Evolutionary conservation across 2,888 invertebrate genomes (phyloP).

Genomic region (Acrobeloides nanus): DNA sequence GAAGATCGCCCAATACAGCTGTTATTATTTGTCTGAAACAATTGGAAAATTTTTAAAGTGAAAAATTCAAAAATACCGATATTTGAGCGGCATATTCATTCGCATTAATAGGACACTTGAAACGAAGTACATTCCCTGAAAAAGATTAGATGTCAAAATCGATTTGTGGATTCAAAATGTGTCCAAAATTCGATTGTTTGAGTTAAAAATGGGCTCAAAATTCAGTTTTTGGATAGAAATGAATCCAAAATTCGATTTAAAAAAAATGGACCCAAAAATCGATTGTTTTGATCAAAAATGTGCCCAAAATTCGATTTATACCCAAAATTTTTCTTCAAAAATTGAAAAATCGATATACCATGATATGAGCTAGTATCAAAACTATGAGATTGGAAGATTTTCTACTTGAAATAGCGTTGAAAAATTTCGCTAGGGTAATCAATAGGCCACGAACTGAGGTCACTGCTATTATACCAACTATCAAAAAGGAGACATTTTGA

Average conservation of each 20-base stretch:
- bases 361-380: conserved; percentile 87
- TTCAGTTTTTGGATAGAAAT: too few relatives aligned
- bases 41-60: neutral
- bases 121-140: conserved; percentile 94
- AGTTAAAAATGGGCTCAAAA: too few relatives aligned
- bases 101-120: conserved; percentile 91
- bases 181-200: neutral
- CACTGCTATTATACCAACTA: conserved; percentile 93
- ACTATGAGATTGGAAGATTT: conserved; percentile 98
- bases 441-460: conserved; percentile 92
- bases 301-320: neutral
- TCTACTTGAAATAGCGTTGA: conserved; percentile 95
- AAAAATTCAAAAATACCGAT: conserved; percentile 59
- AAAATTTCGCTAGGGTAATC: conserved; percentile 96
- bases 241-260: too few relatives aligned
- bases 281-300: neutral
- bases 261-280: neutral
- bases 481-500: conserved; percentile 90
- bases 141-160: neutral
- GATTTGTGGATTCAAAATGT: neutral
- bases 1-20: conserved; percentile 85
- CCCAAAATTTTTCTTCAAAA: neutral
- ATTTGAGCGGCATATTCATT: conserved; percentile 98
- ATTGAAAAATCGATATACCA: conserved; percentile 62
- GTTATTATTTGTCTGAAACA: conserved; percentile 71